Evolutionary conservation across 2,888 invertebrate genomes (phyloP).

Genomic region (Disparrhopalites patrizii): DNA sequence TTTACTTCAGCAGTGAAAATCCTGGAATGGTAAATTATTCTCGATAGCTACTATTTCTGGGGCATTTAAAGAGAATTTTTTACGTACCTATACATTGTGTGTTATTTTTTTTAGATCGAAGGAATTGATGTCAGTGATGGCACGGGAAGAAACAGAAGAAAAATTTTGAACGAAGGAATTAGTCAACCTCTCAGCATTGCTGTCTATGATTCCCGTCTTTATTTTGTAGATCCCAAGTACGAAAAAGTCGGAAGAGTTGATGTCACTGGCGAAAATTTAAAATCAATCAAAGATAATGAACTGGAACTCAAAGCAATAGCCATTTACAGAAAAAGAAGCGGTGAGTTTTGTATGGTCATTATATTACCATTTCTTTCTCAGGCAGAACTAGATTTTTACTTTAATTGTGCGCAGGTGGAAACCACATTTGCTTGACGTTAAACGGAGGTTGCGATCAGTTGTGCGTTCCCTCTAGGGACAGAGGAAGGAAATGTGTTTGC

Average conservation of each 20-base stretch:
- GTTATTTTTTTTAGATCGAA: constrained; percentile 49
- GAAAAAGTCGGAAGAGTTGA: constrained; percentile 85
- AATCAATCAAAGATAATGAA: constrained; percentile 75
- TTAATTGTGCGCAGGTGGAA: constrained; percentile 4
- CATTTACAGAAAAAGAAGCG: constrained; percentile 73
- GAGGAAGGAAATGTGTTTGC: constrained; percentile 77
- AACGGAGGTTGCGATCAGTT: constrained; percentile 95
- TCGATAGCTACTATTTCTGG: not conserved
- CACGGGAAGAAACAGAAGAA: constrained; percentile 55
- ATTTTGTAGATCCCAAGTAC: constrained; percentile 80
- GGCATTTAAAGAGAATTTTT: not conserved
- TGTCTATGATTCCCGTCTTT: constrained; percentile 74
- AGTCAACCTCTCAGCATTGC: constrained; percentile 71
- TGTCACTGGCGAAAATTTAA: constrained; percentile 71
- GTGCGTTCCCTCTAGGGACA: constrained; percentile 79
- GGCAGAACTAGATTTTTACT: not conserved
- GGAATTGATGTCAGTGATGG: constrained; percentile 58
- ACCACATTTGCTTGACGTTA: constrained; percentile 73
- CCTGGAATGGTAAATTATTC: constrained; percentile 62
- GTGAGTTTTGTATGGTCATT: constrained; percentile 15
- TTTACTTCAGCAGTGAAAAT: constrained; percentile 83
- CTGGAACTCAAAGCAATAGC: constrained; percentile 80
- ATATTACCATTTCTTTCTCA: not conserved
- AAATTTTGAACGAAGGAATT: constrained; percentile 67
- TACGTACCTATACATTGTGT: not conserved